phyloP scores from a whole-genome alignment of 2,797 vertebrate species.

The Odontamblyopus lacepedii region DNA sequence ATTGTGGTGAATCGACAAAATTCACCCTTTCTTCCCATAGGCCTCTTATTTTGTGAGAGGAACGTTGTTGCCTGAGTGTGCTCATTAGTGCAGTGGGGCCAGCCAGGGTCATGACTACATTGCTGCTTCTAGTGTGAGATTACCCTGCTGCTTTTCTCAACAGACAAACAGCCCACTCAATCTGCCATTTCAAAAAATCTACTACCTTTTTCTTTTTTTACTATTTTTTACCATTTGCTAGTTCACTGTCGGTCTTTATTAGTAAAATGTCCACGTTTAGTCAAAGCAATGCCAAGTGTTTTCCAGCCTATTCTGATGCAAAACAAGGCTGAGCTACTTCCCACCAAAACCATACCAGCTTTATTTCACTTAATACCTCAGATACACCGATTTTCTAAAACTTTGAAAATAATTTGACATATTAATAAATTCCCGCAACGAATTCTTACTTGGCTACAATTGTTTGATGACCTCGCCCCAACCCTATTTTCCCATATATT shows the following conservation, averaged over 20 bases:
- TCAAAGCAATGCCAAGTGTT: constrained; percentile 3
- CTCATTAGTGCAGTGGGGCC: constrained; percentile 3
- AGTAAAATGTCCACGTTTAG: constrained; percentile 13
- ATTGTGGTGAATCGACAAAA: neutral
- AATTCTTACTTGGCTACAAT: neutral
- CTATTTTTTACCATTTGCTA: neutral
- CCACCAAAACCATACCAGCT: neutral
- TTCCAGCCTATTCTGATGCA: neutral
- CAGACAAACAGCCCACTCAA: neutral
- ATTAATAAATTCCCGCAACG: neutral
- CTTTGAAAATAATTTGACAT: neutral
- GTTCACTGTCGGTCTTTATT: constrained; percentile 5
- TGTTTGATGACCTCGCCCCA: neutral
- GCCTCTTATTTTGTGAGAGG: neutral
- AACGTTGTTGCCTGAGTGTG: neutral
- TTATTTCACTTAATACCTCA: neutral
- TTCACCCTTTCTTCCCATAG: constrained; percentile 1
- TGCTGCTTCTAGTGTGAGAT: neutral
- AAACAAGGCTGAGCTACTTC: constrained; percentile 8
- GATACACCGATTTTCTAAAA: neutral
- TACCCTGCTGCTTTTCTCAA: neutral
- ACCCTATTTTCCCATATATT: neutral
- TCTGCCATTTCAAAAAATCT: too few species aligned
- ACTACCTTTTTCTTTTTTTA: too few species aligned
- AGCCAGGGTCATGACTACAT: constrained; percentile 1